These are phyloP conservation scores for Heterotis niloticus DNA, from an alignment of 2,113 vertebrate genomes.

Conservation along the genomic window DNA sequence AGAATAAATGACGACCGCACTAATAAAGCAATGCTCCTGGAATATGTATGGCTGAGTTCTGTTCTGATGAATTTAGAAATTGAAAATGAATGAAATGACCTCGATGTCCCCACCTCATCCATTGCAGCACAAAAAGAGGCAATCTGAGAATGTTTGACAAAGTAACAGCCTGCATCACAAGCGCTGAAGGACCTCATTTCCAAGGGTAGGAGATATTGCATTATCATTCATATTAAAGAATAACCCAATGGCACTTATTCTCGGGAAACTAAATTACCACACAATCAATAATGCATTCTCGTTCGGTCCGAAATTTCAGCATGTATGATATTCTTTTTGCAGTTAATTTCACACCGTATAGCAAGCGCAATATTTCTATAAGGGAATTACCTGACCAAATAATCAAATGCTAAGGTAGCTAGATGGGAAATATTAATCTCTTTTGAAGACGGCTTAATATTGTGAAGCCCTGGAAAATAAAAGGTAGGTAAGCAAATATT, in stretches of 20 bases:
- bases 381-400: conserved; percentile 89
- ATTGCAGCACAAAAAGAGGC: conserved; percentile 78
- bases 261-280: conserved; percentile 89
- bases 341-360: conserved; percentile 86
- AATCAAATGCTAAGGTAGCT: conserved; percentile 90
- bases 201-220: conserved; percentile 77
- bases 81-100: conserved; percentile 86
- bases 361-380: conserved; percentile 82
- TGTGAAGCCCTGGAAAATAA: conserved; percentile 81
- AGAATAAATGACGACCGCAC: conserved; percentile 69
- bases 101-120: conserved; percentile 73
- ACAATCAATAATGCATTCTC: conserved; percentile 95
- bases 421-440: conserved; percentile 91
- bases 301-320: conserved; percentile 91
- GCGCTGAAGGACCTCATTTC: conserved; percentile 80
- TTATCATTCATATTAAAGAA: conserved; percentile 96
- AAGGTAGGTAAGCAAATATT: conserved; percentile 92
- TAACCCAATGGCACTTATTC: conserved; percentile 93
- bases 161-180: conserved; percentile 77
- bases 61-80: conserved; percentile 82
- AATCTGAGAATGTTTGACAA: conserved; percentile 88
- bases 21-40: conserved; percentile 80
- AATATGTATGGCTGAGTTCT: conserved; percentile 82
- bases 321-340: conserved; percentile 87
- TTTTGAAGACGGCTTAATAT: conserved; percentile 88